These are phyloP conservation scores for Laticauda laticaudata DNA, from an alignment of 2,113 vertebrate species.

Conservation along the genomic window DNA sequence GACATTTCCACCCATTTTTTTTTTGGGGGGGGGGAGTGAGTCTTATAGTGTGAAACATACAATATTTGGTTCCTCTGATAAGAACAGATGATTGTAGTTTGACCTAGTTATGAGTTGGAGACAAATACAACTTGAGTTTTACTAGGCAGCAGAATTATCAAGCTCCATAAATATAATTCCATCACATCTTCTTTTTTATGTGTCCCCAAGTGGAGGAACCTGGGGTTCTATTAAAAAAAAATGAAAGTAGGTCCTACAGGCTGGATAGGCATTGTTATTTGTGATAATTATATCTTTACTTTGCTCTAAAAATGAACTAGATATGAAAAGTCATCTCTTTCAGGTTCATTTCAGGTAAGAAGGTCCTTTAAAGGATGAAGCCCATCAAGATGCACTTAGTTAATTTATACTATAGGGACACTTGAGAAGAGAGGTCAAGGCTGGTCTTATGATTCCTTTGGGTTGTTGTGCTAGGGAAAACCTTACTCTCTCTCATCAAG, in stretches of 20 bases:
- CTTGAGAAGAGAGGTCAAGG: not conserved
- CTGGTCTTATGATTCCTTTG: not conserved
- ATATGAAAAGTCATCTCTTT: slow-evolving; percentile 1
- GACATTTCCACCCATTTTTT: too few relatives aligned
- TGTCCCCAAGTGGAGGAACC: not conserved
- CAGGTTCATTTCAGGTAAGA: slow-evolving; percentile 4
- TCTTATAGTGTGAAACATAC: too few relatives aligned
- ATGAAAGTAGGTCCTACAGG: not conserved
- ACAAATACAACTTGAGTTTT: not conserved
- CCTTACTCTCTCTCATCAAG: not conserved
- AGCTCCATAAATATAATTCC: not conserved
- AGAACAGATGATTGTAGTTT: not conserved
- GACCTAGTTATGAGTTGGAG: not conserved
- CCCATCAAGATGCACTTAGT: slow-evolving; percentile 26
- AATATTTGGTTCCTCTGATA: not conserved
- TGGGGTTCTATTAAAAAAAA: not conserved
- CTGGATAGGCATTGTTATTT: not conserved
- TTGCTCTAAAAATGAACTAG: not conserved
- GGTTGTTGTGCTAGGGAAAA: not conserved
- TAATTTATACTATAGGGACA: slow-evolving; percentile 27
- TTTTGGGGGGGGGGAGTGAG: too few relatives aligned
- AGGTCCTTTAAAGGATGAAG: slow-evolving; percentile 5
- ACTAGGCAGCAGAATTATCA: not conserved
- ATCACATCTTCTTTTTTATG: not conserved
- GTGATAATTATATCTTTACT: not conserved